phyloP scores from a whole-genome alignment of 2,888 invertebrate genomes.

The Ophion slaviceki region DNA sequence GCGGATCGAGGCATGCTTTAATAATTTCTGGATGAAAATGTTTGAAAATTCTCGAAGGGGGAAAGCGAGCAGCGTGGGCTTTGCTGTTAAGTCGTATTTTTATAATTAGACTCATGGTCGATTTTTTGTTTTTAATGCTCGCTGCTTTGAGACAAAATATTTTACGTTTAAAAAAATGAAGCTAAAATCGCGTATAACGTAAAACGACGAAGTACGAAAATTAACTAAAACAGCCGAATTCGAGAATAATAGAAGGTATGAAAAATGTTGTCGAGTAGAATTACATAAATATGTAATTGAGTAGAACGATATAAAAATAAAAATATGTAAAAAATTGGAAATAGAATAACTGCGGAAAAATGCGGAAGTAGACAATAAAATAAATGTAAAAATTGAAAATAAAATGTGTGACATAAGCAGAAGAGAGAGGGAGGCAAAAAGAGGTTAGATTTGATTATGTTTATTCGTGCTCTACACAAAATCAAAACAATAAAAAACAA shows the following conservation, averaged over 20 bases:
- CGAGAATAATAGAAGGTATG: too few species aligned
- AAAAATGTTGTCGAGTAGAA: too few species aligned
- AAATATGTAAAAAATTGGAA: too few species aligned
- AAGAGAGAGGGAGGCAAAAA: background rate
- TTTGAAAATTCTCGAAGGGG: background rate
- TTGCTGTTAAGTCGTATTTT: background rate
- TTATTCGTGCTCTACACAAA: background rate
- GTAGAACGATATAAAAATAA: too few species aligned
- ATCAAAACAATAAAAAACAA: background rate
- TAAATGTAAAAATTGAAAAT: background rate
- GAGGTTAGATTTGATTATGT: background rate
- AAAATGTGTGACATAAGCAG: background rate
- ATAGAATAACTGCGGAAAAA: background rate
- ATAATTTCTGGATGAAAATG: background rate
- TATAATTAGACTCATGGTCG: background rate
- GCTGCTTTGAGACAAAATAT: background rate
- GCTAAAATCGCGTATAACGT: background rate
- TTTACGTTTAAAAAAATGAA: too few species aligned
- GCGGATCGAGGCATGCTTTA: background rate
- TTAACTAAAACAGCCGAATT: too few species aligned
- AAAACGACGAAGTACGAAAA: background rate
- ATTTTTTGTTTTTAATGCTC: background rate
- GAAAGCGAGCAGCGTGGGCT: background rate
- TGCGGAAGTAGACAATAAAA: background rate
- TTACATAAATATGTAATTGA: too few species aligned